phyloP scores from a whole-genome alignment of 2,797 vertebrate species.

The Lindbergichthys nudifrons region DNA sequence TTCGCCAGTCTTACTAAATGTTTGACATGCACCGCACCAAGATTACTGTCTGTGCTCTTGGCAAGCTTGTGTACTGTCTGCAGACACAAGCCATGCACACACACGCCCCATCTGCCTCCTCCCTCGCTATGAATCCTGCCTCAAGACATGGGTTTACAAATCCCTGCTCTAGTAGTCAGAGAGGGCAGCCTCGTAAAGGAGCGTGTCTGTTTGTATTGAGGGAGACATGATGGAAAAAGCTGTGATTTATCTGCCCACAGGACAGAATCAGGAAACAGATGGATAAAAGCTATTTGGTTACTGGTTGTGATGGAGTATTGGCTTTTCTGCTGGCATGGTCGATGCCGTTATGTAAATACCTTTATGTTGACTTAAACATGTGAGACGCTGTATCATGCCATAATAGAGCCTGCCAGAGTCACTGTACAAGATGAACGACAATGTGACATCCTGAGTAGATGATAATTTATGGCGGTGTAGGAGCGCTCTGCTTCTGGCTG shows the following conservation, averaged over 20 bases:
- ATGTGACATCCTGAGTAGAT: conserved; percentile 65
- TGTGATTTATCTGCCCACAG: conserved; percentile 68
- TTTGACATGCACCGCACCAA: conserved; percentile 56
- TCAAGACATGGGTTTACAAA: conserved; percentile 72
- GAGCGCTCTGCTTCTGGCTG: conserved; percentile 49
- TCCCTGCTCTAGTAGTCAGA: conserved; percentile 56
- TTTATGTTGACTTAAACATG: conserved; percentile 63
- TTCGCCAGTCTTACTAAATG: conserved; percentile 46
- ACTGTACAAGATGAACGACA: conserved; percentile 49
- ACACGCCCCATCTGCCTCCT: conserved; percentile 64
- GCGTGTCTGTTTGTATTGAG: conserved; percentile 74
- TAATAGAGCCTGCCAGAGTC: conserved; percentile 58
- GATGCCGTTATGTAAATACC: conserved; percentile 55
- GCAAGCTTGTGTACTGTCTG: conserved; percentile 48
- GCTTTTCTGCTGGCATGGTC: conserved; percentile 56
- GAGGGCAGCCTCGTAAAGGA: conserved; percentile 67
- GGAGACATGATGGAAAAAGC: conserved; percentile 71
- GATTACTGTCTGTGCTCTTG: conserved; percentile 67
- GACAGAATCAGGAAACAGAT: conserved; percentile 72
- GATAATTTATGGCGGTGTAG: conserved; percentile 64
- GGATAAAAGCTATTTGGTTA: conserved; percentile 66
- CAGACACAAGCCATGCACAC: conserved; percentile 69
- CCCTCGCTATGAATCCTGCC: conserved; percentile 66
- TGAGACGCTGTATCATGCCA: conserved; percentile 47
- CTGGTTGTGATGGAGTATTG: conserved; percentile 60